phyloP scores from a whole-genome alignment of 2,113 vertebrate genomes.

The Pungitius pungitius region DNA sequence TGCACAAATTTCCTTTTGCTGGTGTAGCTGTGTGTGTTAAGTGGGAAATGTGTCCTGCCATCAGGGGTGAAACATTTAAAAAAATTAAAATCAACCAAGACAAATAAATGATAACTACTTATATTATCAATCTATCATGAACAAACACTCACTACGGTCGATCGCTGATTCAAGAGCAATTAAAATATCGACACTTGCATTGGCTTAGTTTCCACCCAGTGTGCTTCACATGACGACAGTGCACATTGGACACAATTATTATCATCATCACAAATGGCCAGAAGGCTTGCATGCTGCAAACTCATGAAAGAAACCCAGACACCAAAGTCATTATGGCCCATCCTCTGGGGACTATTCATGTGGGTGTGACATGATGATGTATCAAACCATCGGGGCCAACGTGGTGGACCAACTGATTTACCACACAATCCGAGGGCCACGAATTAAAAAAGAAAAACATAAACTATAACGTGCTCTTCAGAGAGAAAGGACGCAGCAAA shows the following conservation, averaged over 20 bases:
- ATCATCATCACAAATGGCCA: not conserved
- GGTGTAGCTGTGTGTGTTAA: slow-evolving; percentile 4
- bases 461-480: not conserved
- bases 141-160: not conserved
- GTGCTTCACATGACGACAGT: not conserved
- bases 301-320: no score
- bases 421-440: not conserved
- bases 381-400: no score
- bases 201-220: not conserved
- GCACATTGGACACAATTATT: not conserved
- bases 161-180: not conserved
- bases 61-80: not conserved
- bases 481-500: not conserved
- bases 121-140: not conserved
- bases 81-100: slow-evolving; percentile 24
- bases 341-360: no score
- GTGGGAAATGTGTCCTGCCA: slow-evolving; percentile 18
- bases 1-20: slow-evolving; percentile 48
- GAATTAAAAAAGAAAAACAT: not conserved
- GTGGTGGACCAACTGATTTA: not conserved
- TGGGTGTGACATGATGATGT: no score
- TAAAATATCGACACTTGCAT: not conserved
- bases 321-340: not conserved
- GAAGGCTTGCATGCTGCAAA: not conserved
- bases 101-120: not conserved